A percentile compares a stretch with the other conserved stretches of the same genome.
These are phyloP conservation scores for Pangasius krempfi DNA, from an alignment of 2,797 vertebrate species.

Conservation along the genomic window DNA sequence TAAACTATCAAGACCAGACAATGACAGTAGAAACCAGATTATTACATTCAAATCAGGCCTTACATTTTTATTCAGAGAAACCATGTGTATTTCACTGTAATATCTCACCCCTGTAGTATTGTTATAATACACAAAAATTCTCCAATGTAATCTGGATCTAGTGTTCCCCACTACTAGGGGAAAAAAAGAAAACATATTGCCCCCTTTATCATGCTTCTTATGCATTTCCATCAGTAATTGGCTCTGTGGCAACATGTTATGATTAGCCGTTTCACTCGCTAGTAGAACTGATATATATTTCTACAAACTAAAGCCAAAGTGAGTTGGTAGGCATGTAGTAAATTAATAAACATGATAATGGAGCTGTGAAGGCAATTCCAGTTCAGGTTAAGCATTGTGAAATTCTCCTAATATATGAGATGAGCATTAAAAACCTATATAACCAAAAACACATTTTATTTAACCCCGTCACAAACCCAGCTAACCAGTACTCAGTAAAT, in stretches of 20 bases:
- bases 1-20: not conserved
- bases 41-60: not conserved
- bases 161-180: not conserved
- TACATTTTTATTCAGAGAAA: slow-evolving; percentile 19
- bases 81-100: not conserved
- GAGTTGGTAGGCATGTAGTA: slow-evolving; percentile 60
- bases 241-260: not conserved
- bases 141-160: too few relatives aligned
- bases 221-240: not conserved
- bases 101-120: not conserved
- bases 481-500: not conserved
- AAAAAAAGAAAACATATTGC: not conserved
- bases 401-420: slow-evolving; percentile 5
- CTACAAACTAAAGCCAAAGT: slow-evolving; percentile 60
- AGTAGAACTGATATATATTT: slow-evolving; percentile 20
- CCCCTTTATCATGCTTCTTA: not conserved
- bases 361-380: not conserved
- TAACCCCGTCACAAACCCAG: not conserved
- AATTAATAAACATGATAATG: slow-evolving; percentile 68
- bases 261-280: slow-evolving; percentile 2
- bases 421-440: not conserved
- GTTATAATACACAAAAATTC: not conserved
- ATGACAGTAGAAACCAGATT: not conserved
- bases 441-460: not conserved
- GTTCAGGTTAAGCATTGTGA: slow-evolving; percentile 21